Evolutionary conservation across 2,888 invertebrate genomes (phyloP).

Genomic region (Xestobium rufovillosum): DNA sequence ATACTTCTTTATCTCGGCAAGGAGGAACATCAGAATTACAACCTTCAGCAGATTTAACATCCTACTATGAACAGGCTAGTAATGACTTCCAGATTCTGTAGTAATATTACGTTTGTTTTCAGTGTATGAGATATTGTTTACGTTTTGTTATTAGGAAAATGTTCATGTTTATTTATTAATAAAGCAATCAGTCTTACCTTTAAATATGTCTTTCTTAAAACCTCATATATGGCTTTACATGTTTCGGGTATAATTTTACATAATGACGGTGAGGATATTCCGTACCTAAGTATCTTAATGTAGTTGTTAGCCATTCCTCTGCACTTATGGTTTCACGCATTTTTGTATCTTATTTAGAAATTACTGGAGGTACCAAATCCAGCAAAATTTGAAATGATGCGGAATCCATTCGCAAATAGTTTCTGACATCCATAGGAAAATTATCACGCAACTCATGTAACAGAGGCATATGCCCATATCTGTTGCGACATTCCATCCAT

Average conservation of each 20-base stretch:
- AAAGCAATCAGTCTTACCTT: constrained; percentile 1
- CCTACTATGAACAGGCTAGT: too few relatives aligned
- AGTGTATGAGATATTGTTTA: too few relatives aligned
- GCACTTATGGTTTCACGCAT: constrained; percentile 6
- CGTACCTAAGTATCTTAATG: constrained; percentile 4
- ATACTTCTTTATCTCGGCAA: too few relatives aligned
- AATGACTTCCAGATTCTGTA: too few relatives aligned
- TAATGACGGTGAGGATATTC: constrained; percentile 4
- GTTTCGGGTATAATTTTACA: constrained; percentile 7
- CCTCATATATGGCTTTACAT: neutral
- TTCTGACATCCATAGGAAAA: constrained; percentile 1
- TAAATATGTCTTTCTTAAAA: constrained; percentile 4
- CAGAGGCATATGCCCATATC: constrained; percentile 5
- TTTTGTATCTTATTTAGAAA: constrained; percentile 7
- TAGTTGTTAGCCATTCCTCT: neutral
- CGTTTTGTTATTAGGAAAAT: neutral
- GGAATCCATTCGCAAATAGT: constrained; percentile 4
- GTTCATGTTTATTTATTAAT: neutral
- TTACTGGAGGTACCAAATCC: constrained; percentile 3
- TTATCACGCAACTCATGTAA: constrained; percentile 2
- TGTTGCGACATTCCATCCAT: constrained; percentile 7
- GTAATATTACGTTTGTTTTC: too few relatives aligned
- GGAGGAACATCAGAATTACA: too few relatives aligned
- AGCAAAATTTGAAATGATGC: constrained; percentile 1
- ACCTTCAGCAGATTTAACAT: too few relatives aligned